Conservation (phyloP, 2,113 vertebrate species). For the Hemiscyllium ocellatum region DNA sequence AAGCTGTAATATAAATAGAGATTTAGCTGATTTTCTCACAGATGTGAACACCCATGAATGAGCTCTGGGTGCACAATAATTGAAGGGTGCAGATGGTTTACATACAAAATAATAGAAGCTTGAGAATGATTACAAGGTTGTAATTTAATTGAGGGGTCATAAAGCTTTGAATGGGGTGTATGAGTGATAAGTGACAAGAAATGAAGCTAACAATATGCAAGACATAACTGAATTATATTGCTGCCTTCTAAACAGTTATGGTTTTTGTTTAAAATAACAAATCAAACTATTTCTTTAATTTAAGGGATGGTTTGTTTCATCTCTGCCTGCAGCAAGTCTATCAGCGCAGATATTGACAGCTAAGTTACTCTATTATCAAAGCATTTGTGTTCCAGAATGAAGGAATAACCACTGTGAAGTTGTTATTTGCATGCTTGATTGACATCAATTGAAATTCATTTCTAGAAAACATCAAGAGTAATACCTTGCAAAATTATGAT, state of each 20-base stretch:
- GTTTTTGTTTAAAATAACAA: not conserved
- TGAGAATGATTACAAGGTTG: conserved; percentile 13
- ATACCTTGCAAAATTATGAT: not conserved
- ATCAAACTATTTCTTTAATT: not conserved
- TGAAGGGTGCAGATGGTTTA: not conserved
- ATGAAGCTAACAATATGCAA: not conserved
- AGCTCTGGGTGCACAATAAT: not conserved
- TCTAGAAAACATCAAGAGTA: not conserved
- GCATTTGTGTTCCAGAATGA: not conserved
- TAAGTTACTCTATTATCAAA: not conserved
- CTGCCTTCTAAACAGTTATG: not conserved
- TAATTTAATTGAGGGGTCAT: not conserved
- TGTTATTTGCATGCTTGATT: not conserved
- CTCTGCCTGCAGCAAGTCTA: not conserved
- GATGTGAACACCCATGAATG: not conserved
- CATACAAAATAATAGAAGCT: not conserved
- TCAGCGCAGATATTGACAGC: not conserved
- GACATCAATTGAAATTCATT: not conserved
- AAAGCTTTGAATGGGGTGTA: not conserved
- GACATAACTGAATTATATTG: not conserved
- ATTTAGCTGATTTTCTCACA: not conserved
- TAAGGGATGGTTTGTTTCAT: not conserved
- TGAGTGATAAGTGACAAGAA: not conserved
- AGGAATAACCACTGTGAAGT: not conserved
- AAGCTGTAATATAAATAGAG: not conserved